Conservation (phyloP, 2,888 invertebrate genomes). For the Synanthedon formicaeformis region DNA sequence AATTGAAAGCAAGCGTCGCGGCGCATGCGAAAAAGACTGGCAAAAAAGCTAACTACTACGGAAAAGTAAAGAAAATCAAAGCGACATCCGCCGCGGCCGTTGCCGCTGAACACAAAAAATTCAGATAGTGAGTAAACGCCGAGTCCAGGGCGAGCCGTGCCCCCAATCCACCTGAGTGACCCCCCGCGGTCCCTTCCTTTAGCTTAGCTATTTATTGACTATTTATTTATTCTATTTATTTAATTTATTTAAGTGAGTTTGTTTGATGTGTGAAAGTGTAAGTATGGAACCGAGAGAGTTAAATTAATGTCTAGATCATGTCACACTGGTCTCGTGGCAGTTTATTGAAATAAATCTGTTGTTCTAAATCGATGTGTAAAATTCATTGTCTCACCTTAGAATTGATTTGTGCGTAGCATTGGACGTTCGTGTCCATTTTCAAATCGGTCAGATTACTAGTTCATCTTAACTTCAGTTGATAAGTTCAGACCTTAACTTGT, state of each 20-base stretch:
- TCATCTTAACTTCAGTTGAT: too few species aligned
- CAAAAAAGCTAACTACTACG: slow-evolving; percentile 60
- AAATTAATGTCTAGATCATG: slow-evolving; percentile 73
- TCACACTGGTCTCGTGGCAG: slow-evolving; percentile 70
- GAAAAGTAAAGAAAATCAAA: slow-evolving; percentile 69
- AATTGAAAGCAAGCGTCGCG: slow-evolving; percentile 59
- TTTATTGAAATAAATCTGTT: slow-evolving; percentile 70
- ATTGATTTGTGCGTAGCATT: slow-evolving; percentile 50
- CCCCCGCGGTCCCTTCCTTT: slow-evolving; percentile 58
- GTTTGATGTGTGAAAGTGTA: slow-evolving; percentile 65
- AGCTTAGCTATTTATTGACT: slow-evolving; percentile 71
- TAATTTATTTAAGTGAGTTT: slow-evolving; percentile 72
- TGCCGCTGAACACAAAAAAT: slow-evolving; percentile 65
- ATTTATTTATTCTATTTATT: slow-evolving; percentile 71
- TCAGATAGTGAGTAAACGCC: slow-evolving; percentile 61
- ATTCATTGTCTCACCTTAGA: slow-evolving; percentile 55
- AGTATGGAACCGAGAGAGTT: slow-evolving; percentile 61
- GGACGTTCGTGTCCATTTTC: slow-evolving; percentile 18
- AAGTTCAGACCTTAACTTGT: slow-evolving; percentile 22
- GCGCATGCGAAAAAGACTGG: slow-evolving; percentile 58
- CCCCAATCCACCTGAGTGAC: slow-evolving; percentile 60
- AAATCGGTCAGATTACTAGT: slow-evolving; percentile 64
- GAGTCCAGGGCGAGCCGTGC: slow-evolving; percentile 38
- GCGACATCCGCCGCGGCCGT: slow-evolving; percentile 56
- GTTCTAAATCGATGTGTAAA: slow-evolving; percentile 61